Percentiles rank a stretch among this genome's conserved stretches.
Evolutionary conservation across 2,888 invertebrate genomes (phyloP).

Genomic region (Chirona hameri): DNA sequence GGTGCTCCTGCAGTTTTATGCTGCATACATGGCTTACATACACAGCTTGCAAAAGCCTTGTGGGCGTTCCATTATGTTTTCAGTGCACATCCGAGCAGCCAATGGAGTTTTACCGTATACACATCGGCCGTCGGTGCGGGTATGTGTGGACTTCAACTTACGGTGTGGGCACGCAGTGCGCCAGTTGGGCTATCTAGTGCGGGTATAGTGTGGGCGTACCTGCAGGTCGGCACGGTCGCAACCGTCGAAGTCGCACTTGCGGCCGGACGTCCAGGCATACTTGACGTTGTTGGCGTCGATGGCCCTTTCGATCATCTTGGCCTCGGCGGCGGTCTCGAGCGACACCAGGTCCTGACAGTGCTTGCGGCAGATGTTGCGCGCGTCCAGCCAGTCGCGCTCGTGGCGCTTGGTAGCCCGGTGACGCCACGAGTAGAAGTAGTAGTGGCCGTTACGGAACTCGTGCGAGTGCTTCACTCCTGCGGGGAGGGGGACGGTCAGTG

Average conservation of each 20-base stretch:
- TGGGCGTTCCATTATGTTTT: no score
- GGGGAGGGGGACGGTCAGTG: neutral
- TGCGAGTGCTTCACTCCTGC: slow-evolving; percentile 35
- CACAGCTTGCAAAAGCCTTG: no score
- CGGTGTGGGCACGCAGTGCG: no score
- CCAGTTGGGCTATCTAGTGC: no score
- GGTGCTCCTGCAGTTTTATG: no score
- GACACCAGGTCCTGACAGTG: slow-evolving; percentile 40
- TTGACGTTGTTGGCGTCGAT: slow-evolving; percentile 37
- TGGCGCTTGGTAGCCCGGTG: slow-evolving; percentile 39
- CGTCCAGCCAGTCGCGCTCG: slow-evolving; percentile 40
- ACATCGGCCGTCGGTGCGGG: no score
- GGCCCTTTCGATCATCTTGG: slow-evolving; percentile 36
- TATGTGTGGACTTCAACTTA: no score
- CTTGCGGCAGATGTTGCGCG: slow-evolving; percentile 40
- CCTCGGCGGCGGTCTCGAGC: slow-evolving; percentile 38
- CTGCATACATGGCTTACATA: no score
- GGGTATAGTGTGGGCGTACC: neutral
- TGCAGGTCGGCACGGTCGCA: slow-evolving; percentile 67
- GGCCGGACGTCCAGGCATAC: slow-evolving; percentile 88
- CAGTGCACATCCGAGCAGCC: no score
- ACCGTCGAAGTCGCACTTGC: slow-evolving; percentile 89
- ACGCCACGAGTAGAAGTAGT: slow-evolving; percentile 41
- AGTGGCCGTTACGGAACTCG: slow-evolving; percentile 39
- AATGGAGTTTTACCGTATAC: no score